Percentiles rank a stretch among this genome's conserved stretches.
Evolutionary conservation across 1,140 invertebrate species (phyloP).

Genomic region (Rhyacophila brunnea): DNA sequence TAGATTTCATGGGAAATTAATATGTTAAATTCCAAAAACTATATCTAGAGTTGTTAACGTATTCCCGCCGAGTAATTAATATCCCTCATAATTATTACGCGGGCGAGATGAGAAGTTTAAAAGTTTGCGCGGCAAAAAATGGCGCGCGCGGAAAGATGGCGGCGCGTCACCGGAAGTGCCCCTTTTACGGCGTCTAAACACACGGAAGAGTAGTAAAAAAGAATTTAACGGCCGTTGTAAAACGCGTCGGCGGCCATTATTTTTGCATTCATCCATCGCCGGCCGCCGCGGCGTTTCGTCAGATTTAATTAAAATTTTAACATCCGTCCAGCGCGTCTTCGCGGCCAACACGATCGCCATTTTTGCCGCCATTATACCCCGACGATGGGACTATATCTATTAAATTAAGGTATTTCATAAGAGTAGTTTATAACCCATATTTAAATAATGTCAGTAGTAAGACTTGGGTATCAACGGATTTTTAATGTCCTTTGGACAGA

Average conservation of each 20-base stretch:
- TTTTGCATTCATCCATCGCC: conserved; percentile 28
- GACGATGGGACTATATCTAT: too few species aligned
- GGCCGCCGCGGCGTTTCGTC: conserved; percentile 9
- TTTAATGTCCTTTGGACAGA: too few species aligned
- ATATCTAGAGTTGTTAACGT: too few species aligned
- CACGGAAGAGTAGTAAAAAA: conserved; percentile 26
- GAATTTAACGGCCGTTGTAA: conserved; percentile 28
- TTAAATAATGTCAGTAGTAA: too few species aligned
- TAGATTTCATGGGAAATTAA: too few species aligned
- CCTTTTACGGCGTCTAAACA: conserved; percentile 28
- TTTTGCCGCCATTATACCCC: background rate
- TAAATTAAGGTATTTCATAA: background rate
- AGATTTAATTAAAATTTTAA: conserved; percentile 32
- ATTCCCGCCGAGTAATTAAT: too few species aligned
- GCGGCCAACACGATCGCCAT: conserved; percentile 10
- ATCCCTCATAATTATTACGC: too few species aligned
- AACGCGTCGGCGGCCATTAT: conserved; percentile 31
- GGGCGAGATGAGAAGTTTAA: too few species aligned
- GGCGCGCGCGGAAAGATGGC: background rate
- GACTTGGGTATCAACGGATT: too few species aligned
- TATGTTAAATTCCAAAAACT: too few species aligned
- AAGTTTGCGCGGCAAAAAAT: too few species aligned
- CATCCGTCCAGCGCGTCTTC: conserved; percentile 6
- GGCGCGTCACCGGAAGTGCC: background rate
- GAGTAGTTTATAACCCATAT: too few species aligned